Evolutionary conservation across 2,888 invertebrate species (phyloP), one percentile per base, ranked within the genome.

Genomic region (Hyppa rectilinea): DNA sequence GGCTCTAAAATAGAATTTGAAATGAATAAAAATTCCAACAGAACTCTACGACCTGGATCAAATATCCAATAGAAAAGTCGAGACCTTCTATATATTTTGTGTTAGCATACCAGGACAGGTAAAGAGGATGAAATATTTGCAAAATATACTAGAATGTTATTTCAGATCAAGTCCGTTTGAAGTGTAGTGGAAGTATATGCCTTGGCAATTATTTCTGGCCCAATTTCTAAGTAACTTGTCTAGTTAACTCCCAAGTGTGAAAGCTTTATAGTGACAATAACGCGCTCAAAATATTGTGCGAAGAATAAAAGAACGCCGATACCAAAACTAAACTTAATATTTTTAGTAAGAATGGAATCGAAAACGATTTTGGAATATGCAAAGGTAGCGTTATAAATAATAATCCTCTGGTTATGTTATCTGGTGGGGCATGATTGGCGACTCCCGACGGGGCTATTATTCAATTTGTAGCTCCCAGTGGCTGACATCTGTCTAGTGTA

Each of bases 381-480:
- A 36, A 40, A 12, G 20, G 38, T 29, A 55, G 0, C 17, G 2
- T 38, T 17, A 29, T 70, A 49, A 45, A 47, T 43, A 5, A 40
- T 43, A 43, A 53, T 50, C 29, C 34, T 4, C 14, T 10, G 34
- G 53, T 71, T 12, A 34, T 52, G n/a, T 50, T 23, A 29, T 52
- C 17, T 56, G 52, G 56, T 58, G 63, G 43, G 64, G 65, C 26
- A 10, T 45, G 62, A 36, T 38, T 50, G 36, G 52, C 60, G 26
- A 12, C 36, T 78, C 86, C 83, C 81, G 56, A 66, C 62, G 80
- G 81, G 80, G 75, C 69, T 82, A 89, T 88, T 87, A 87, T 80
- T 88, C 88, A 85, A 89, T 88, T 86, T 79, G 82, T 81, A 85
- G 72, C 70, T 74, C 67, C 70, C 74, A 53, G 60, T 62, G 66